These are phyloP conservation scores for Pantherophis guttatus DNA, from an alignment of 2,113 vertebrate species.

Conservation along the genomic window DNA sequence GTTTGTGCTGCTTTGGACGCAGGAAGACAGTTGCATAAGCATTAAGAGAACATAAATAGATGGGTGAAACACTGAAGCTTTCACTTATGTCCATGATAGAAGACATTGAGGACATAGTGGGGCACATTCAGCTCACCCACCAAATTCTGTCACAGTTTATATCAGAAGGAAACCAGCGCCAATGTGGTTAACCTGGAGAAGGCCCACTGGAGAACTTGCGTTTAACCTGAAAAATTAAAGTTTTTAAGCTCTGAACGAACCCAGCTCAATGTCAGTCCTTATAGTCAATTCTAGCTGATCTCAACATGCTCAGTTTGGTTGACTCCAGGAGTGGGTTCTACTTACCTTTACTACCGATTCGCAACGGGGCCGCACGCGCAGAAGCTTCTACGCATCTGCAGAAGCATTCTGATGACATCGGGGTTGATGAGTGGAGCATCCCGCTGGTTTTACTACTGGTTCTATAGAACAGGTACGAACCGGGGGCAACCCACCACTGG, in stretches of 20 bases:
- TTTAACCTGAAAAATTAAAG: conserved; percentile 61
- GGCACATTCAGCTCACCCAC: neutral
- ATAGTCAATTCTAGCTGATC: neutral
- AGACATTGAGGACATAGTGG: conserved; percentile 8
- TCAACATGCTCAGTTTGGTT: neutral
- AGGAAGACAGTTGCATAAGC: neutral
- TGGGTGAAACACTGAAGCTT: neutral
- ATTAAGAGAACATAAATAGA: neutral
- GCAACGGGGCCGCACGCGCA: no score
- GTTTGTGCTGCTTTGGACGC: neutral
- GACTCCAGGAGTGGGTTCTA: neutral
- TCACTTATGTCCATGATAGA: conserved; percentile 22
- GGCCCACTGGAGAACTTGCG: conserved; percentile 41
- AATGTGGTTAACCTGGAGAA: conserved; percentile 36
- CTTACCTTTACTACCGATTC: no score
- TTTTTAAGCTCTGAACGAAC: conserved; percentile 46
- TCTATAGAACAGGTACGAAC: no score
- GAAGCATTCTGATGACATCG: no score
- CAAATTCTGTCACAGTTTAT: conserved; percentile 51
- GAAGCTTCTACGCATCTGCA: no score
- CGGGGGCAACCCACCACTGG: no score
- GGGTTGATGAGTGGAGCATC: no score
- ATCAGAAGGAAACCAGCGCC: conserved; percentile 48
- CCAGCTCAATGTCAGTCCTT: neutral
- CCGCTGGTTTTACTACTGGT: no score